phyloP scores from a whole-genome alignment of 2,888 invertebrate genomes.

The Pteria penguin region DNA sequence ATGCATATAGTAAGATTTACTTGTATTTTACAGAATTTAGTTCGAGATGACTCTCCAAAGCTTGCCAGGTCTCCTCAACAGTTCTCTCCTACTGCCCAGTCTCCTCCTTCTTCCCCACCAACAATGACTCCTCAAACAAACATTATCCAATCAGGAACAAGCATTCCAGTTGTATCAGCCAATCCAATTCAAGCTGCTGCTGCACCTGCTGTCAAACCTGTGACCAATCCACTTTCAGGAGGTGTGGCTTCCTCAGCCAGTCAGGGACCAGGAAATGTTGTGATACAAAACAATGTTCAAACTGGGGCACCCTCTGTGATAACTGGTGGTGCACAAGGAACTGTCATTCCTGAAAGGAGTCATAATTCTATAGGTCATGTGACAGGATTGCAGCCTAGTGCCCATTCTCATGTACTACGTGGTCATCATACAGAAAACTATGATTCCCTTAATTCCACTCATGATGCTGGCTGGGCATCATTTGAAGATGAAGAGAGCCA shows the following conservation, averaged over 20 bases:
- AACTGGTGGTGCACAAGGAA: neutral
- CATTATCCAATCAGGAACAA: conserved; percentile 31
- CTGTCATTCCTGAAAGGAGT: neutral
- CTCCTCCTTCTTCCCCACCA: conserved; percentile 61
- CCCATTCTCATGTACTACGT: conserved; percentile 21
- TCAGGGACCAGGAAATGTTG: conserved; percentile 26
- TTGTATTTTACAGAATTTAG: too few relatives aligned
- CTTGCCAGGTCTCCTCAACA: conserved; percentile 42
- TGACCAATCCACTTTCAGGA: conserved; percentile 13
- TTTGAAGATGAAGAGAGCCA: conserved; percentile 75
- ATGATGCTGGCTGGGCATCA: conserved; percentile 72
- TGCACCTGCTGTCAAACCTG: conserved; percentile 3
- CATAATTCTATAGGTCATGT: neutral
- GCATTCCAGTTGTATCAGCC: conserved; percentile 36
- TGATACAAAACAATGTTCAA: conserved; percentile 26
- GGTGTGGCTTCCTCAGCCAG: conserved; percentile 16
- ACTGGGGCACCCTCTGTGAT: neutral
- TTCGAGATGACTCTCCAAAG: conserved; percentile 40
- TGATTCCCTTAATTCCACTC: conserved; percentile 47
- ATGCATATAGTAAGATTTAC: too few relatives aligned
- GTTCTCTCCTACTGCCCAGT: conserved; percentile 49
- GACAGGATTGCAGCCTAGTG: neutral
- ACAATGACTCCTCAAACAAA: conserved; percentile 20
- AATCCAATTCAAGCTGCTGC: conserved; percentile 16
- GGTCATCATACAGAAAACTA: conserved; percentile 3